Evolutionary conservation across 2,113 vertebrate genomes (phyloP).

Genomic region (Brienomyrus brachyistius): DNA sequence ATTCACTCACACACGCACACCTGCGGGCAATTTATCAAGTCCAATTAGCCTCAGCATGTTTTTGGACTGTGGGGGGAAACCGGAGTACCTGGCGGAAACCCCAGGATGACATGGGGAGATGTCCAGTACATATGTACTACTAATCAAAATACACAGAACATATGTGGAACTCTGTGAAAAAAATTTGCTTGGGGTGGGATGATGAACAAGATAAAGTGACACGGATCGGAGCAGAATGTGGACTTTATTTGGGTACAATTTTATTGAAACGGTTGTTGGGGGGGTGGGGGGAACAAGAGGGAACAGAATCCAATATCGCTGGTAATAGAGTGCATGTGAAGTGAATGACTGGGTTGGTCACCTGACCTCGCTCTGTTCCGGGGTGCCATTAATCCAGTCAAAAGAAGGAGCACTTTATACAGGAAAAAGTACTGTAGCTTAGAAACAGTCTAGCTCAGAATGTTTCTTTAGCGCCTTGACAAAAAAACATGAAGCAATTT

Average conservation of each 20-base stretch:
- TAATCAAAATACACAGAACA: background rate
- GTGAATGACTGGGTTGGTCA: background rate
- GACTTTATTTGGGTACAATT: background rate
- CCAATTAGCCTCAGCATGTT: too few relatives aligned
- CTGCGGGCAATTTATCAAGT: too few relatives aligned
- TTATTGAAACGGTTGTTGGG: background rate
- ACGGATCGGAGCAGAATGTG: background rate
- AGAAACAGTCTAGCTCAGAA: background rate
- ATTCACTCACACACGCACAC: too few relatives aligned
- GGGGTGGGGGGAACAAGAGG: background rate
- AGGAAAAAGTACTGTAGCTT: background rate
- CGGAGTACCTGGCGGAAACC: too few relatives aligned
- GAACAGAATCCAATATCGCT: background rate
- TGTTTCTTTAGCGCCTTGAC: background rate
- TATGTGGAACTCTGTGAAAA: background rate
- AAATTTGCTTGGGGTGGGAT: background rate
- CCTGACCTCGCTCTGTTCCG: background rate
- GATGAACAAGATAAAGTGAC: background rate
- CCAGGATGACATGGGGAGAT: background rate
- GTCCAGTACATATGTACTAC: background rate
- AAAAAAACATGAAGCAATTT: background rate
- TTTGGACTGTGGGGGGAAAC: too few relatives aligned
- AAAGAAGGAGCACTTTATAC: background rate
- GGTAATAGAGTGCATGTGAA: background rate
- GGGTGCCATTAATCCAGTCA: background rate